Evolutionary conservation across 2,888 invertebrate genomes (phyloP).

Genomic region (Lycia hirtaria): DNA sequence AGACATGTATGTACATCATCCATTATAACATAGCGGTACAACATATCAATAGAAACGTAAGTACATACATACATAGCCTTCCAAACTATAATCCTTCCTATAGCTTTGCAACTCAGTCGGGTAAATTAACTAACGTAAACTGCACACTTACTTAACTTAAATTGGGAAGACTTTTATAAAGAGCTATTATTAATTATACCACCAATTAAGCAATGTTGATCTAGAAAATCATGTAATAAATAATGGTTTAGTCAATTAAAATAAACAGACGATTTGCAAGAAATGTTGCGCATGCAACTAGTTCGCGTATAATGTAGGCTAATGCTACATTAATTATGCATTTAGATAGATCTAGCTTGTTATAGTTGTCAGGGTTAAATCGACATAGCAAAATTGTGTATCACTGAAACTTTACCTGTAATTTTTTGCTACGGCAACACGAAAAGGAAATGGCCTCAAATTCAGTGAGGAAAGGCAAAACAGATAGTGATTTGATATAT

Average conservation of each 20-base stretch:
- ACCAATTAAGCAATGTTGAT: slow-evolving; percentile 4
- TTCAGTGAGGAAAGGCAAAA: too few relatives aligned
- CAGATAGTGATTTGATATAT: too few relatives aligned
- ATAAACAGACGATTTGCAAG: slow-evolving; percentile 41
- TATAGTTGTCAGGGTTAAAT: slow-evolving; percentile 2
- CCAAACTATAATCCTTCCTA: too few relatives aligned
- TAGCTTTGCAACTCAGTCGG: too few relatives aligned
- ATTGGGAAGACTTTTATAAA: background rate
- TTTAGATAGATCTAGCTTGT: slow-evolving; percentile 15
- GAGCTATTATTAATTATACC: background rate
- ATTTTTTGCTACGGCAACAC: too few relatives aligned
- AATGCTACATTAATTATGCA: slow-evolving; percentile 46
- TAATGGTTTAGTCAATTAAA: slow-evolving; percentile 40
- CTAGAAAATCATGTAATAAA: slow-evolving; percentile 28
- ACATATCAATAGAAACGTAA: too few relatives aligned
- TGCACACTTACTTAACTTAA: too few relatives aligned
- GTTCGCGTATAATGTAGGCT: slow-evolving; percentile 56
- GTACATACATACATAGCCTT: too few relatives aligned
- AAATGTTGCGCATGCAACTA: slow-evolving; percentile 43
- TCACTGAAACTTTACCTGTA: background rate
- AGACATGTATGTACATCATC: too few relatives aligned
- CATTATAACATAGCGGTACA: too few relatives aligned
- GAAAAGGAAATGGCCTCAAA: too few relatives aligned
- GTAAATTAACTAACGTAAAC: too few relatives aligned
- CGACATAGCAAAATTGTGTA: background rate